Evolutionary conservation across 1,140 invertebrate species (phyloP), one percentile per base, ranked within the genome.

Genomic region (Drosophila nasuta): DNA sequence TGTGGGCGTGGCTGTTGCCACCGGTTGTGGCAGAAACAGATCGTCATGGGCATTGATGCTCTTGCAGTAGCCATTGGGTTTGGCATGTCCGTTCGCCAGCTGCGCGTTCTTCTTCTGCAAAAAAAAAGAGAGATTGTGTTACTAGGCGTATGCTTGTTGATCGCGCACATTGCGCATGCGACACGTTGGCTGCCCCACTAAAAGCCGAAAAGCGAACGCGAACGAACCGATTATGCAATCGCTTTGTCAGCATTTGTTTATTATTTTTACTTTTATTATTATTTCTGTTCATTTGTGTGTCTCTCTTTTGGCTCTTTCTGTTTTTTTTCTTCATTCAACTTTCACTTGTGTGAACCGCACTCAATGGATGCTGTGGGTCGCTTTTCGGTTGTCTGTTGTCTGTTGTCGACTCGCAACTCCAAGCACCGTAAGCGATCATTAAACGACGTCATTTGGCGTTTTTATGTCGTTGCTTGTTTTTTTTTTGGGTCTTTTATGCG

Each of bases 41-140:
- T 90, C 86, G n/a, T 89, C 86, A 57, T 89, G 86, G 48, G 86
- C 86, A 51, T 86, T 90, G 73, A 90, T 90, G 60, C 86, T 89
- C 76, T 90, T 90, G 66, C 86, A 89, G 67, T 82, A 89, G 48
- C 86, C 86, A 20, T 91, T 91, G 41, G 82, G 79, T 35, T 78
- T 91, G 48, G 86, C 79, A 10, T 91, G 74, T 65, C 88, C 88
- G 15, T 79, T 91, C 49, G 81, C 81, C 65, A 79, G 54, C 46
- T 56, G 57, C 5, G 70, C 76, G 17, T 88, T 81, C 62, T 85
- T 85, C 48, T 82, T 86, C 85, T 90, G 52, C 1, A 89, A 89
- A 2, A 4, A 17, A 3, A 17, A 3, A 17, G 25, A 25, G 7
- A 13, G 7, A 7, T 7, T 45, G 10, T 8, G 1, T 33, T 25